Evolutionary conservation across 2,888 invertebrate genomes (phyloP), one percentile per base, ranked within the genome.

Genomic region (Epicampocera succincta): DNA sequence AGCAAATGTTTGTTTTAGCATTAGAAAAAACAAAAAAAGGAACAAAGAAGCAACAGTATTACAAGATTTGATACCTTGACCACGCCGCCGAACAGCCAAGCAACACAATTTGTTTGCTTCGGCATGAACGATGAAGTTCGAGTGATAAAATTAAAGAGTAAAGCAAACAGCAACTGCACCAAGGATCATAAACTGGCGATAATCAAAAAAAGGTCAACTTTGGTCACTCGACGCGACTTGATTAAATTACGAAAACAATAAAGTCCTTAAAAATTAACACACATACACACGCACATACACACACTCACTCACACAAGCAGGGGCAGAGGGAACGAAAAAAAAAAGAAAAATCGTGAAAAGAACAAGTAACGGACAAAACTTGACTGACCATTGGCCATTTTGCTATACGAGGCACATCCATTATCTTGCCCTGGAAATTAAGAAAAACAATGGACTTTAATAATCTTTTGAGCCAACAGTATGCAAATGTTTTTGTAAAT

Each of bases 141-240:
- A 46, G 40, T 72, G 72, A 76, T 71, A 66, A 68, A 50, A 80
- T 38, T 25, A 29, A 33, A 33, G 29, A 17, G 29, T 4, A 48
- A 48, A 40, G 21, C 50, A 72, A 46, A 73, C 33, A 29, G 15
- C 46, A 48, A 56, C n/a, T 15, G 48, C 65, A 61, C 40, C 29
- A 44, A 40, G 17, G 77, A 79, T 69, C 65, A 56, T 2, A 19
- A 44, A 48, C 21, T 25, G 72, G 40, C 61, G 13, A 17, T 60
- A 69, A 82, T 78, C 71, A 82, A 78, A 82, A 78, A 78, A 82
- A 82, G 82, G 82, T 82, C 78, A 82, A 82, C 71, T 74, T 82
- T 78, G 82, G 71, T 38, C 72, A 68, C 72, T 79, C 72, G 54
- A 29, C 78, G 72, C 44, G 66, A 79, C 82, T 78, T 82, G 54